Evolutionary conservation across 1,140 invertebrate genomes (phyloP).

Genomic region (Brachionus sp.): DNA sequence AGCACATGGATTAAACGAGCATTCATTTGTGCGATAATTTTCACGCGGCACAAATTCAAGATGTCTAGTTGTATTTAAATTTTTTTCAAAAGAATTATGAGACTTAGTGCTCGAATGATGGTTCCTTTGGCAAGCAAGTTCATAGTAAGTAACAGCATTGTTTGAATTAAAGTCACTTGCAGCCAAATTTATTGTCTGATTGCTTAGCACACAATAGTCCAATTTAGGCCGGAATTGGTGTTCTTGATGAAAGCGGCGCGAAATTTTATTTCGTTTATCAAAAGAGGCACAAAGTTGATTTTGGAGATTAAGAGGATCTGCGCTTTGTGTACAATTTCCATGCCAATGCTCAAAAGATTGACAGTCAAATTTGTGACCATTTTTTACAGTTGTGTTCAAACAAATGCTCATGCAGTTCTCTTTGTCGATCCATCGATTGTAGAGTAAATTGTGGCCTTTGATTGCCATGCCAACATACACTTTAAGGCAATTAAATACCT

Average conservation of each 20-base stretch:
- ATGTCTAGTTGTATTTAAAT: background rate
- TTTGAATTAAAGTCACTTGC: background rate
- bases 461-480: conserved; percentile 11
- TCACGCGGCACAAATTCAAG: background rate
- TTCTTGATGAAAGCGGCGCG: background rate
- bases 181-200: conserved; percentile 34
- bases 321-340: background rate
- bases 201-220: conserved; percentile 34
- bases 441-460: conserved; percentile 18
- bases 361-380: conserved; percentile 37
- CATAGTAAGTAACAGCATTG: conserved; percentile 29
- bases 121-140: background rate
- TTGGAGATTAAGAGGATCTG: background rate
- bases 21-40: background rate
- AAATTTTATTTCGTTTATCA: background rate
- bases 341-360: conserved; percentile 40
- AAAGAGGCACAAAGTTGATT: background rate
- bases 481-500: background rate
- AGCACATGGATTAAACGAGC: conserved; percentile 9
- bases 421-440: conserved; percentile 28
- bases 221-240: background rate
- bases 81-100: background rate
- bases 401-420: conserved; percentile 39
- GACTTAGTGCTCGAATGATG: background rate
- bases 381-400: conserved; percentile 17